phyloP scores from a whole-genome alignment of 2,888 invertebrate genomes.

The Andrena minutula region DNA sequence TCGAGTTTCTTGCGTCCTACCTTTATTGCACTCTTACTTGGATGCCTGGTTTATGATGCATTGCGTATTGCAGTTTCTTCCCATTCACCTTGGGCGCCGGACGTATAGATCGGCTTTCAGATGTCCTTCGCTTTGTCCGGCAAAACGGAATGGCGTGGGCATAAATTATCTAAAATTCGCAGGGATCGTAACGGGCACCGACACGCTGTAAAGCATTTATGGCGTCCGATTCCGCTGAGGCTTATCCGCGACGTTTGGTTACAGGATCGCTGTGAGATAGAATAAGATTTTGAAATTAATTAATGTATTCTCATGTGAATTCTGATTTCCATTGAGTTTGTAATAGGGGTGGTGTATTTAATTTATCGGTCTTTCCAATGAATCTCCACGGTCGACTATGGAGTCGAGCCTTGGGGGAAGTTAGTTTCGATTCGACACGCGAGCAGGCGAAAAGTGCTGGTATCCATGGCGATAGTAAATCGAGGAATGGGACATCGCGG shows the following conservation, averaged over 20 bases:
- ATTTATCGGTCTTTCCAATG: neutral
- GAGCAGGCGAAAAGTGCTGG: constrained; percentile 16
- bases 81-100: constrained; percentile 54
- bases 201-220: neutral
- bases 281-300: neutral
- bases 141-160: constrained; percentile 17
- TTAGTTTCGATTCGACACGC: neutral
- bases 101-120: constrained; percentile 33
- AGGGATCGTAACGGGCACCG: constrained; percentile 13
- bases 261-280: neutral
- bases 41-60: constrained; percentile 57
- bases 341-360: neutral
- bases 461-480: constrained; percentile 52
- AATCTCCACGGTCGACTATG: neutral
- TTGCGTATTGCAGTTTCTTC: constrained; percentile 48
- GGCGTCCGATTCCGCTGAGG: neutral
- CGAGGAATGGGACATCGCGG: constrained; percentile 73
- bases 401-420: neutral
- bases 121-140: constrained; percentile 36
- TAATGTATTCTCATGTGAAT: neutral
- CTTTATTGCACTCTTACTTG: constrained; percentile 49
- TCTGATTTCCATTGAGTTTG: neutral
- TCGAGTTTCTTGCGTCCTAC: constrained; percentile 1
- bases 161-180: constrained; percentile 22
- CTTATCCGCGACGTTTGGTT: neutral